A percentile compares a stretch with the other conserved stretches of the same genome.
Evolutionary conservation across 2,113 vertebrate species (phyloP).

Genomic region (Protobothrops mucrosquamatus): DNA sequence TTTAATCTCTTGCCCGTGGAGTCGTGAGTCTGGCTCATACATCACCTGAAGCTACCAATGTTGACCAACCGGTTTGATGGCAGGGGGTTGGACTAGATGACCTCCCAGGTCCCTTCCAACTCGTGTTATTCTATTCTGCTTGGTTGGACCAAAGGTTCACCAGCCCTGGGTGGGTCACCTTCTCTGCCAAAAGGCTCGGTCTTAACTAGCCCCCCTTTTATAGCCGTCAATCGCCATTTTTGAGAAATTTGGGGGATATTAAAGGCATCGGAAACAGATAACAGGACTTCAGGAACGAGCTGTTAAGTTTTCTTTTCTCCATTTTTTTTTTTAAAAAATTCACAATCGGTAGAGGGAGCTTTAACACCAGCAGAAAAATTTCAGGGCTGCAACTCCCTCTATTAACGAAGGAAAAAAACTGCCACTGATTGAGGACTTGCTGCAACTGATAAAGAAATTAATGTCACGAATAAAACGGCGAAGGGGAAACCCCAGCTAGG

Average conservation of each 20-base stretch:
- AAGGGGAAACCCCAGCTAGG: not conserved
- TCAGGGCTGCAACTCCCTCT: not conserved
- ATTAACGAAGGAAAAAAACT: not conserved
- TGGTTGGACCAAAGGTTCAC: not conserved
- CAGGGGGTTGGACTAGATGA: not conserved
- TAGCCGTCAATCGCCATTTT: not conserved
- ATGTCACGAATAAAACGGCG: not conserved
- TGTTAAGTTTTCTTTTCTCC: not conserved
- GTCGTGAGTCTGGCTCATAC: not conserved
- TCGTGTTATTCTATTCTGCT: not conserved
- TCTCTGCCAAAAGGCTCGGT: not conserved
- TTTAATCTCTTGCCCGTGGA: not conserved
- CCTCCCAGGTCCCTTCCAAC: not conserved
- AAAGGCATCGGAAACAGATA: not conserved
- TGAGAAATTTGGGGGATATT: not conserved
- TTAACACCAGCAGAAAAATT: not conserved
- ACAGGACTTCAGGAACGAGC: not conserved
- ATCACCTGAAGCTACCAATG: not conserved
- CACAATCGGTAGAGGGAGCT: not conserved
- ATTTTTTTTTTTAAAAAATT: not conserved
- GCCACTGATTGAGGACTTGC: not conserved
- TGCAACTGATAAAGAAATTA: not conserved
- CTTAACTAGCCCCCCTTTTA: not conserved
- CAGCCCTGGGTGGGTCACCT: not conserved
- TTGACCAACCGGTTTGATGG: not conserved